Percentiles rank a stretch among this genome's conserved stretches.
Evolutionary conservation across 2,888 invertebrate genomes (phyloP).

Genomic region (Monochamus alternatus): DNA sequence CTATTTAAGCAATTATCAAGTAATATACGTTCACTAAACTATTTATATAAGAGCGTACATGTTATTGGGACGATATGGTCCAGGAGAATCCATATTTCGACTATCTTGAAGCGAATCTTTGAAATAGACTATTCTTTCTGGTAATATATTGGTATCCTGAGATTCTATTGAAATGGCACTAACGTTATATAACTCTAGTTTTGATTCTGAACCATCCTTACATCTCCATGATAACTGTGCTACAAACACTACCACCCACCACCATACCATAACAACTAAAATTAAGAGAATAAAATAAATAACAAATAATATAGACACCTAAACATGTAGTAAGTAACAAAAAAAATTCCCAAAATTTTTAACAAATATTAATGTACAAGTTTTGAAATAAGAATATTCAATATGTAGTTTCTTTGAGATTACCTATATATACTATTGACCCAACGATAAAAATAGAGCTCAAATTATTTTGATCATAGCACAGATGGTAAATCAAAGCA

Average conservation of each 20-base stretch:
- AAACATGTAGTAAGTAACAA: no score
- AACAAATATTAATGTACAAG: no score
- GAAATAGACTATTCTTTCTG: background rate
- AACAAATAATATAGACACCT: no score
- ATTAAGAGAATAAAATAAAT: background rate
- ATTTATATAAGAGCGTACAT: conserved; percentile 28
- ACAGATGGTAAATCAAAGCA: conserved; percentile 40
- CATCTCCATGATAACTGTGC: conserved; percentile 39
- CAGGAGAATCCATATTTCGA: conserved; percentile 23
- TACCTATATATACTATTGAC: conserved; percentile 43
- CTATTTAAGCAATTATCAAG: no score
- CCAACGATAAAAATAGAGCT: conserved; percentile 38
- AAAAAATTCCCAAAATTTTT: no score
- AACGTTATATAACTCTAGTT: conserved; percentile 31
- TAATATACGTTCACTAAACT: no score
- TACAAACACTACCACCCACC: conserved; percentile 43
- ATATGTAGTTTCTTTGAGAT: background rate
- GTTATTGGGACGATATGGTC: conserved; percentile 16
- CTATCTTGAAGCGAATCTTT: background rate
- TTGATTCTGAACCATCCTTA: conserved; percentile 22
- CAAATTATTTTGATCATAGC: conserved; percentile 27
- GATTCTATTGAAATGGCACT: background rate
- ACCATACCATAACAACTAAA: conserved; percentile 45
- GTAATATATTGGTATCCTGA: background rate
- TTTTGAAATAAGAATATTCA: no score